phyloP scores from a whole-genome alignment of 2,888 invertebrate genomes.

The Trisateles emortualis region DNA sequence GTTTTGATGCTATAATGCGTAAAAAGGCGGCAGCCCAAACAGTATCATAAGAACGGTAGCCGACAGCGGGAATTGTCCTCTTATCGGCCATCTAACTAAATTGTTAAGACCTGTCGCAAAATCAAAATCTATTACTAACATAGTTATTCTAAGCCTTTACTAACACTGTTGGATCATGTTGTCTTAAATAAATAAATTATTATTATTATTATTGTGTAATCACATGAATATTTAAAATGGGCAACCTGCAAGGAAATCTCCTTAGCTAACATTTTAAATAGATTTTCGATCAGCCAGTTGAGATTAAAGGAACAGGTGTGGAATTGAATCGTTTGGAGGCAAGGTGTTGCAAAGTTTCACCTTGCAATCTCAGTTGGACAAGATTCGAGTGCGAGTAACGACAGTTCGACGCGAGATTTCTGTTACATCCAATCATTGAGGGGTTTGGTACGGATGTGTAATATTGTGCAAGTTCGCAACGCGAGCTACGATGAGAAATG shows the following conservation, averaged over 20 bases:
- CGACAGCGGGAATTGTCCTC: no score
- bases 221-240: no score
- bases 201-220: no score
- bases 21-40: no score
- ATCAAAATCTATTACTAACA: no score
- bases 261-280: constrained; percentile 19
- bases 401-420: constrained; percentile 23
- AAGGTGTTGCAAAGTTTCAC: constrained; percentile 30
- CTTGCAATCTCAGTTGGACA: constrained; percentile 41
- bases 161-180: no score
- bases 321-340: constrained; percentile 37
- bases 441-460: constrained; percentile 4
- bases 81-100: no score
- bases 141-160: no score
- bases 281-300: constrained; percentile 40
- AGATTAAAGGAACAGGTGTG: constrained; percentile 46
- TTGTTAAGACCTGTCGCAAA: no score
- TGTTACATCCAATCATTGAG: constrained; percentile 14
- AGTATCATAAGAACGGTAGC: no score
- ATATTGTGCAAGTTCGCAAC: not conserved
- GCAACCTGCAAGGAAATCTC: not conserved
- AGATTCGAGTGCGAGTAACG: constrained; percentile 33
- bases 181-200: no score
- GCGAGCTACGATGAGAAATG: not conserved
- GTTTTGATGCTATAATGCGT: no score